These are phyloP conservation scores for Arenaria interpres DNA, from an alignment of 2,113 vertebrate species.

Conservation along the genomic window DNA sequence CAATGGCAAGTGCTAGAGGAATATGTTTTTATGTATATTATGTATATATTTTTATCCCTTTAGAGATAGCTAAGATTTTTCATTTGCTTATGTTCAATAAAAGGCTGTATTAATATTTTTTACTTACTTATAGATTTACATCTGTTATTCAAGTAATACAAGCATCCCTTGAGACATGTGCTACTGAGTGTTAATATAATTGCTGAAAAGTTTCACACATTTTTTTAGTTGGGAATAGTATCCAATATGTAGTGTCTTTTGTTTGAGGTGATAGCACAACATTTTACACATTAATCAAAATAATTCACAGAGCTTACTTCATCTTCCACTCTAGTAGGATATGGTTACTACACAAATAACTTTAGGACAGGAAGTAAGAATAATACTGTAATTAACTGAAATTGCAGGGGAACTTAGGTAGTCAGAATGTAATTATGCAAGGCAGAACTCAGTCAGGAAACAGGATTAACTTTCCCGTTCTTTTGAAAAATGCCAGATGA, in stretches of 20 bases:
- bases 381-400: conserved; percentile 67
- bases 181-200: conserved; percentile 39
- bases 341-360: conserved; percentile 65
- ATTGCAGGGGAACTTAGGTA: conserved; percentile 61
- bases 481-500: conserved; percentile 66
- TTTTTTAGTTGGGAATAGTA: conserved; percentile 10
- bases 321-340: conserved; percentile 44
- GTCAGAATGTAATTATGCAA: conserved; percentile 61
- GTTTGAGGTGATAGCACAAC: not conserved
- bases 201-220: conserved; percentile 41
- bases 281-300: conserved; percentile 54
- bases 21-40: not conserved
- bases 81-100: not conserved
- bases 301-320: conserved; percentile 51
- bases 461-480: conserved; percentile 56
- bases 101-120: not conserved
- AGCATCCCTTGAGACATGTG: not conserved
- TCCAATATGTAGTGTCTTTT: not conserved
- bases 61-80: not conserved
- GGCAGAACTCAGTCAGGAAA: conserved; percentile 59
- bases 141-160: not conserved
- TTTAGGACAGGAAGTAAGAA: conserved; percentile 67
- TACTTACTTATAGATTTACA: not conserved
- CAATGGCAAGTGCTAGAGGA: not conserved
- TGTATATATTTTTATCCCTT: not conserved